Conservation (phyloP, 2,113 vertebrate genomes). For the Siphamia tubifer region DNA sequence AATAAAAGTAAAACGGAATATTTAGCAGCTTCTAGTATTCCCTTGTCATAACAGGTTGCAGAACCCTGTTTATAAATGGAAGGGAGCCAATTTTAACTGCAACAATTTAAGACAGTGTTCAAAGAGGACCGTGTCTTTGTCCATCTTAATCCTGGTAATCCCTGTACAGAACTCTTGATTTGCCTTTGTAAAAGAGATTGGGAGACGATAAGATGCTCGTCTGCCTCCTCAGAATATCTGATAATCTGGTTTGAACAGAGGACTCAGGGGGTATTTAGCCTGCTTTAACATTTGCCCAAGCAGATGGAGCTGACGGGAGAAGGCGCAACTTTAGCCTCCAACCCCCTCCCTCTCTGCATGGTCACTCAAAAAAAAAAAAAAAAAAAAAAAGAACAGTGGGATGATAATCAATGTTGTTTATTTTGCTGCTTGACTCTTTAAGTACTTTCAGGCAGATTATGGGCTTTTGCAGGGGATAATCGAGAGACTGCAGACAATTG, state of each 20-base stretch:
- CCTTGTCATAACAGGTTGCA: slow-evolving; percentile 23
- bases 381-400: slow-evolving; percentile 77
- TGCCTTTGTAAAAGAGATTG: slow-evolving; percentile 81
- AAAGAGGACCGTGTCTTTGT: slow-evolving; percentile 68
- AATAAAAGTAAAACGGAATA: no score
- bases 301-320: slow-evolving; percentile 81
- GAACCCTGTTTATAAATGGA: slow-evolving; percentile 49
- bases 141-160: slow-evolving; percentile 80
- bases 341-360: slow-evolving; percentile 39
- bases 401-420: slow-evolving; percentile 90
- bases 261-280: slow-evolving; percentile 79
- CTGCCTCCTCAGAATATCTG: slow-evolving; percentile 77
- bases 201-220: slow-evolving; percentile 70
- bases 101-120: slow-evolving; percentile 66
- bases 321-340: slow-evolving; percentile 55
- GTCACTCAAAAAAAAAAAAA: slow-evolving; percentile 17
- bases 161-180: slow-evolving; percentile 76
- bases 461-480: slow-evolving; percentile 87
- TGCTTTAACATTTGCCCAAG: slow-evolving; percentile 82
- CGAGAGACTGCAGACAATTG: slow-evolving; percentile 84
- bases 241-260: slow-evolving; percentile 81
- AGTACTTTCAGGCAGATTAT: slow-evolving; percentile 86
- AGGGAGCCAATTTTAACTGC: slow-evolving; percentile 58
- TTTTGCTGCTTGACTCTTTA: slow-evolving; percentile 89
- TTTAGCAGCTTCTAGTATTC: no score